Evolutionary conservation across 2,888 invertebrate species (phyloP).

Genomic region (Gari tellinella): DNA sequence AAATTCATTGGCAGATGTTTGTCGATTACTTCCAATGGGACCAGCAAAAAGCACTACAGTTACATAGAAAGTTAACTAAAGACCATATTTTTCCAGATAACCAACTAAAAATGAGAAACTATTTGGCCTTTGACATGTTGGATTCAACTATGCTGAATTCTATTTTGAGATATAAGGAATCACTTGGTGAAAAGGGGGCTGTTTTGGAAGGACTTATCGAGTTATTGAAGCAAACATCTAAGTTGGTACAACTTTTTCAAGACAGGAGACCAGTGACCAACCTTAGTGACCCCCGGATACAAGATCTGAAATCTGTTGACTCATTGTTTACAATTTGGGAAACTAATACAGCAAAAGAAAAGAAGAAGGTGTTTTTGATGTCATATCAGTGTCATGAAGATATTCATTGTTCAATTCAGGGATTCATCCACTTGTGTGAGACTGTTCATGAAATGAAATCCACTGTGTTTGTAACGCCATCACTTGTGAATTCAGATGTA

Average conservation of each 20-base stretch:
- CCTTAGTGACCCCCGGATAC: slow-evolving; percentile 15
- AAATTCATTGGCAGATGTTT: slow-evolving; percentile 5
- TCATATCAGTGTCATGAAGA: slow-evolving; percentile 36
- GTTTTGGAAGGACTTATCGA: slow-evolving; percentile 38
- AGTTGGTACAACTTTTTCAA: slow-evolving; percentile 36
- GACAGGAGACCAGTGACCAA: slow-evolving; percentile 29
- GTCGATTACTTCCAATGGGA: slow-evolving; percentile 35
- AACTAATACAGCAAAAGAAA: neutral
- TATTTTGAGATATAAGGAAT: slow-evolving; percentile 34
- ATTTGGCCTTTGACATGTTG: slow-evolving; percentile 46
- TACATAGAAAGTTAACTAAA: slow-evolving; percentile 45
- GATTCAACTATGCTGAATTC: slow-evolving; percentile 39
- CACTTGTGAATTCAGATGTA: slow-evolving; percentile 35
- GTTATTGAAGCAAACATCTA: slow-evolving; percentile 39
- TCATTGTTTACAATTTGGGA: slow-evolving; percentile 31
- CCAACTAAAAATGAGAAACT: slow-evolving; percentile 49
- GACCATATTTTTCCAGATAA: slow-evolving; percentile 42
- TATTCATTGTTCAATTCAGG: slow-evolving; percentile 27
- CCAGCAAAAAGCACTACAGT: slow-evolving; percentile 40
- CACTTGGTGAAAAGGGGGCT: slow-evolving; percentile 33
- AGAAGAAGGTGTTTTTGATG: slow-evolving; percentile 15
- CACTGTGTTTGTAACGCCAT: slow-evolving; percentile 8
- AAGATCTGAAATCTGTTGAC: slow-evolving; percentile 17
- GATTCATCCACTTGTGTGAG: slow-evolving; percentile 24
- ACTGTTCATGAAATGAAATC: neutral